Percentiles rank a stretch among this genome's conserved stretches.
These are phyloP conservation scores for Limosa lapponica DNA, from an alignment of 2,797 vertebrate species.

Conservation along the genomic window DNA sequence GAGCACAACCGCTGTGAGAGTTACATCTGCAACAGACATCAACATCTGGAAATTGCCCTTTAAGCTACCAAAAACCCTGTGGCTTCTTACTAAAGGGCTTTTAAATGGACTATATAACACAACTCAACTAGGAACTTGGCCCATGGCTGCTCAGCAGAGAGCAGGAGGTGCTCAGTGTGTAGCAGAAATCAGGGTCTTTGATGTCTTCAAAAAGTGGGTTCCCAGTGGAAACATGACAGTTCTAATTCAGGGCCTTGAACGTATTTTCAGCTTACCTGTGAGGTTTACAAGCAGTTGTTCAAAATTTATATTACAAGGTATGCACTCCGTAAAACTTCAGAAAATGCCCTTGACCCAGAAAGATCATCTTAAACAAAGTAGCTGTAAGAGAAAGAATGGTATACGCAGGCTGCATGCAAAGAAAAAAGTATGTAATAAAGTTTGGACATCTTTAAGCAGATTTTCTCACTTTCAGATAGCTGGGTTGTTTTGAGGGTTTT, in stretches of 20 bases:
- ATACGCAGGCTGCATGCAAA: not conserved
- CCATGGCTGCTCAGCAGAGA: not conserved
- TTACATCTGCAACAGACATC: not conserved
- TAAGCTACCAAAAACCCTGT: rapidly evolving
- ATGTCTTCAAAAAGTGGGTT: not conserved
- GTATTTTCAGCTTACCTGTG: not conserved
- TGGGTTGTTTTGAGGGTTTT: not conserved
- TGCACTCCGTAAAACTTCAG: not conserved
- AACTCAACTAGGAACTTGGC: not conserved
- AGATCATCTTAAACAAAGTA: not conserved
- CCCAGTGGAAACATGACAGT: not conserved
- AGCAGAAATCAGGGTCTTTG: not conserved
- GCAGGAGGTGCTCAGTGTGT: not conserved
- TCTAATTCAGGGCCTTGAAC: not conserved
- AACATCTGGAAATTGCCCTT: not conserved
- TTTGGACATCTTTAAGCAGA: not conserved
- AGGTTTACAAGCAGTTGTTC: not conserved
- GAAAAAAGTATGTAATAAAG: not conserved
- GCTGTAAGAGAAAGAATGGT: not conserved
- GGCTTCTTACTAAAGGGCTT: not conserved
- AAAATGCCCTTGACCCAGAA: not conserved
- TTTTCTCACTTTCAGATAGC: not conserved
- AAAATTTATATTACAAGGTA: not conserved
- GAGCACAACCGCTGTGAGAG: not conserved
- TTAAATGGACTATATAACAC: not conserved